Conservation (phyloP, 2,888 invertebrate species). For the Pocota personata region DNA sequence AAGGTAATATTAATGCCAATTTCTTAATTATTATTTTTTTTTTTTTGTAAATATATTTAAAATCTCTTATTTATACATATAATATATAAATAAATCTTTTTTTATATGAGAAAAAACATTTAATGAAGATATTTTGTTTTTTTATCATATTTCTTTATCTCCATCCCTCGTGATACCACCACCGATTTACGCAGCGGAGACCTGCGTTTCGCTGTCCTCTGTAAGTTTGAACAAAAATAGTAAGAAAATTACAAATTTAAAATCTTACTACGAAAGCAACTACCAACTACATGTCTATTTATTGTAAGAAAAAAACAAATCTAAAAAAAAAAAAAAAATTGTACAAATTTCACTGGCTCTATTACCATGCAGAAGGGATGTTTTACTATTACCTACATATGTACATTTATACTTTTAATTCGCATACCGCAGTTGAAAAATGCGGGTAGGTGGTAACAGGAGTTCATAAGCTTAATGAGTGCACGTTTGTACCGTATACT, state of each 20-base stretch:
- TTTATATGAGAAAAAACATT: no score
- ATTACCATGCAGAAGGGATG: background rate
- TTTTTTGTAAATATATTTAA: background rate
- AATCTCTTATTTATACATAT: background rate
- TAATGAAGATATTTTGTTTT: background rate
- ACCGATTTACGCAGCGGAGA: conserved; percentile 41
- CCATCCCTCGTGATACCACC: background rate
- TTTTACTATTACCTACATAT: no score
- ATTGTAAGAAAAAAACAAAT: background rate
- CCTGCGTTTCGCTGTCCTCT: conserved; percentile 57
- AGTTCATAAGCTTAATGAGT: no score
- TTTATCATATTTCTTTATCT: background rate
- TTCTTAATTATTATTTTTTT: background rate
- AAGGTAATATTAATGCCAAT: background rate
- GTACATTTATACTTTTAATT: no score
- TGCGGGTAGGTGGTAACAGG: no score
- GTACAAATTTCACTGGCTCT: background rate
- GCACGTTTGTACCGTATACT: no score
- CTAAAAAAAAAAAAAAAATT: background rate
- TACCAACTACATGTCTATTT: background rate
- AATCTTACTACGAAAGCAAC: background rate
- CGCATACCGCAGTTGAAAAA: no score
- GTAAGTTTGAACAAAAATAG: background rate
- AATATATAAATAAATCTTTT: background rate
- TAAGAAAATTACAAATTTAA: no score